Conservation (phyloP, 1,140 invertebrate species). For the Caenorhabditis briggsae region DNA sequence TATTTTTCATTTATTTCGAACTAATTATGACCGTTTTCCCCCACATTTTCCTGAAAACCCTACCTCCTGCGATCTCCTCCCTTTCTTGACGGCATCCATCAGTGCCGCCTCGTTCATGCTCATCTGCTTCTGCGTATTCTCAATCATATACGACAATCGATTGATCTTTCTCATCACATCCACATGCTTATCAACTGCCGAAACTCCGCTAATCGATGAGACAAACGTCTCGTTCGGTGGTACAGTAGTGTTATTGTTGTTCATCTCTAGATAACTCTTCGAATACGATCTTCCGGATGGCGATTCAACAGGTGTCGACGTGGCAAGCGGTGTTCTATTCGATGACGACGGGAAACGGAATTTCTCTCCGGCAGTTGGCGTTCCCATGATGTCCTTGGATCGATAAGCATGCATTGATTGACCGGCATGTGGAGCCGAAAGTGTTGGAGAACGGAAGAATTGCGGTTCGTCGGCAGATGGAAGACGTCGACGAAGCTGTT, state of each 20-base stretch:
- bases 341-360: slow-evolving; percentile 6
- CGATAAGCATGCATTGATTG: slow-evolving; percentile 10
- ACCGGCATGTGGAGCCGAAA: slow-evolving; percentile 5
- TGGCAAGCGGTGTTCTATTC: background rate
- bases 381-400: slow-evolving; percentile 3
- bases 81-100: background rate
- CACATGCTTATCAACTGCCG: background rate
- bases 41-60: too few species aligned
- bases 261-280: slow-evolving; percentile 18
- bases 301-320: slow-evolving; percentile 2
- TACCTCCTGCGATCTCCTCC: background rate
- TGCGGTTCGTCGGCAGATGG: slow-evolving; percentile 22
- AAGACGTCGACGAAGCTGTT: slow-evolving; percentile 9
- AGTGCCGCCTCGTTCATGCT: slow-evolving; percentile 18
- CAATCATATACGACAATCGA: slow-evolving; percentile 37
- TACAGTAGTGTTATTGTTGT: background rate
- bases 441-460: slow-evolving; percentile 13
- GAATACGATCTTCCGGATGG: slow-evolving; percentile 15
- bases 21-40: too few species aligned
- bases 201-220: slow-evolving; percentile 18
- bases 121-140: slow-evolving; percentile 36
- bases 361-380: slow-evolving; percentile 33
- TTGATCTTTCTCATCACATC: slow-evolving; percentile 36
- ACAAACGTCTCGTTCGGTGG: slow-evolving; percentile 4
- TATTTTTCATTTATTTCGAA: too few species aligned